Conservation (phyloP, 1,140 invertebrate genomes). For the Atopsyche davidsoni region DNA sequence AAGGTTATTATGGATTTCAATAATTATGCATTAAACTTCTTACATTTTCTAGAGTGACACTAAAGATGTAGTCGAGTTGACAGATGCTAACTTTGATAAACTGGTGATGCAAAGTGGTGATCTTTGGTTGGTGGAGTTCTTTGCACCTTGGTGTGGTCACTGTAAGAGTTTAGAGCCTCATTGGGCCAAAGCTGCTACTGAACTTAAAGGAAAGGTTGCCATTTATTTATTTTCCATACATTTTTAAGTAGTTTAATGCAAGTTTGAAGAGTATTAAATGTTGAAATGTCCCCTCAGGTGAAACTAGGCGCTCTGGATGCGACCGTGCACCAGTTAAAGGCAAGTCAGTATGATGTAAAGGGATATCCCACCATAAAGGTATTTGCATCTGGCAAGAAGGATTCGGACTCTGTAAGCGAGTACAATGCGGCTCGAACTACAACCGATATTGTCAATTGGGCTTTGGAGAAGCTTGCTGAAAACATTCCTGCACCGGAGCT, state of each 20-base stretch:
- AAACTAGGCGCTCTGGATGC: conserved; percentile 96
- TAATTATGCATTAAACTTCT: too few relatives aligned
- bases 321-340: conserved; percentile 81
- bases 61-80: conserved; percentile 86
- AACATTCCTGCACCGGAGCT: conserved; percentile 88
- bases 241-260: neutral
- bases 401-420: conserved; percentile 62
- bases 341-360: conserved; percentile 69
- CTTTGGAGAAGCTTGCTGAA: conserved; percentile 76
- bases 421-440: conserved; percentile 88
- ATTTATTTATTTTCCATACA: neutral
- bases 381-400: conserved; percentile 80
- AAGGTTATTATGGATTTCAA: too few relatives aligned
- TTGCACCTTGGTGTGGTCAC: conserved; percentile 94
- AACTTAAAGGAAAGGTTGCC: conserved; percentile 81
- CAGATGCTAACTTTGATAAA: conserved; percentile 91
- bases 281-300: conserved; percentile 45
- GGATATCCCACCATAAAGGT: conserved; percentile 98
- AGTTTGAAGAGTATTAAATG: neutral
- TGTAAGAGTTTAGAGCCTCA: conserved; percentile 95
- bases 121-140: conserved; percentile 96
- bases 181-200: conserved; percentile 88
- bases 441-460: conserved; percentile 88
- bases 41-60: conserved; percentile 35
- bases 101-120: conserved; percentile 85